Percentiles rank a stretch among this genome's conserved stretches.
Conservation (phyloP, 2,797 vertebrate species). For the Heteromormyrus szaboi region DNA sequence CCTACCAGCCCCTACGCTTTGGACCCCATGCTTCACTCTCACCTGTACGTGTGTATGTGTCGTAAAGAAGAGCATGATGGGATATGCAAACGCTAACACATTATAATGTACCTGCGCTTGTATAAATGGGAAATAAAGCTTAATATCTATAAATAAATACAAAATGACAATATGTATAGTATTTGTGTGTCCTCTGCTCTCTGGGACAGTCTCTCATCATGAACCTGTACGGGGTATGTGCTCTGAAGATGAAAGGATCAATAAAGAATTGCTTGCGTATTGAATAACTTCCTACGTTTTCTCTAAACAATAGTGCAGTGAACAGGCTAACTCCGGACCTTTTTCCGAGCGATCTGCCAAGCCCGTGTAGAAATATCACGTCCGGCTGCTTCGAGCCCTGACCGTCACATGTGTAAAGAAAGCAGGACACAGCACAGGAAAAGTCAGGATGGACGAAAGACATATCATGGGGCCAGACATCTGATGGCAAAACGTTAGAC, state of each 20-base stretch:
- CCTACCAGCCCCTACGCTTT: neutral
- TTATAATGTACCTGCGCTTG: neutral
- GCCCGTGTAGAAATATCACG: neutral
- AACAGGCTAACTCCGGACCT: neutral
- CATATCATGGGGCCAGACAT: neutral
- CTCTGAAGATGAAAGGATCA: neutral
- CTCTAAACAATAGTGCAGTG: neutral
- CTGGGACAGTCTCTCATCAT: neutral
- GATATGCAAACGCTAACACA: neutral
- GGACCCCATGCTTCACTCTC: neutral
- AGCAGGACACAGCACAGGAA: neutral
- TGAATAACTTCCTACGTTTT: neutral
- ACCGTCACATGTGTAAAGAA: neutral
- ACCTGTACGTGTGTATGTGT: neutral
- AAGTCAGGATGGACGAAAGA: neutral
- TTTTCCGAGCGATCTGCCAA: neutral
- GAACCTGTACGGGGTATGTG: neutral
- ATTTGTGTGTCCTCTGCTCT: neutral
- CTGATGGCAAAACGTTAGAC: neutral
- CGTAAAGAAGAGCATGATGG: neutral
- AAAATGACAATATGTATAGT: neutral
- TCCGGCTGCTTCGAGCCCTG: neutral
- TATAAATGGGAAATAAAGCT: neutral
- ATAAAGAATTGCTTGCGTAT: neutral
- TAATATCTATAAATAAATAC: neutral